phyloP scores from a whole-genome alignment of 2,888 invertebrate species.

The Galerucella pusilla region DNA sequence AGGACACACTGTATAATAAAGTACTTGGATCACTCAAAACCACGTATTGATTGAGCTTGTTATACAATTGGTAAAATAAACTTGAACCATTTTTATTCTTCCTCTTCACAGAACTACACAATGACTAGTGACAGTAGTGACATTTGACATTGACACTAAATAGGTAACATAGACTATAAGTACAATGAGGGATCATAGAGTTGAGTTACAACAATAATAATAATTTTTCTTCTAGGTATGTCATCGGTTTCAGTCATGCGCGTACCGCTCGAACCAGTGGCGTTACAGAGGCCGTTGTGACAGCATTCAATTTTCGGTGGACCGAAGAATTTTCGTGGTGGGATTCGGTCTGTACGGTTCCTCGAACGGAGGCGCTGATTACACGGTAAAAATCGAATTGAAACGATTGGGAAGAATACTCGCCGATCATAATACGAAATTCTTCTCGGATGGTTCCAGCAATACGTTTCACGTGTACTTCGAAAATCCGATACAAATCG shows the following conservation, averaged over 20 bases:
- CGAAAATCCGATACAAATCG: slow-evolving; percentile 74
- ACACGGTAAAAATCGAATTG: slow-evolving; percentile 93
- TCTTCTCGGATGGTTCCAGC: slow-evolving; percentile 96
- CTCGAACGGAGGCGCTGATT: slow-evolving; percentile 95
- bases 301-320: slow-evolving; percentile 96
- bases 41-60: too few species aligned
- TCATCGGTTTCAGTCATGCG: slow-evolving; percentile 95
- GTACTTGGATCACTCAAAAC: too few species aligned
- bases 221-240: slow-evolving; percentile 75
- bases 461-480: slow-evolving; percentile 93
- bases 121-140: too few species aligned
- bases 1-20: too few species aligned
- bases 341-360: slow-evolving; percentile 97
- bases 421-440: slow-evolving; percentile 92
- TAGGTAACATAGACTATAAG: too few species aligned
- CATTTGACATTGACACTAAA: too few species aligned
- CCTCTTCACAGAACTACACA: too few species aligned
- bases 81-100: too few species aligned
- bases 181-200: too few species aligned
- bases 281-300: slow-evolving; percentile 96
- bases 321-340: slow-evolving; percentile 94
- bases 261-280: slow-evolving; percentile 97
- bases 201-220: neutral
- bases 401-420: slow-evolving; percentile 89
- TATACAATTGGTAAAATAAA: too few species aligned